Conservation (phyloP, 2,797 vertebrate genomes). For the Decapterus maruadsi region DNA sequence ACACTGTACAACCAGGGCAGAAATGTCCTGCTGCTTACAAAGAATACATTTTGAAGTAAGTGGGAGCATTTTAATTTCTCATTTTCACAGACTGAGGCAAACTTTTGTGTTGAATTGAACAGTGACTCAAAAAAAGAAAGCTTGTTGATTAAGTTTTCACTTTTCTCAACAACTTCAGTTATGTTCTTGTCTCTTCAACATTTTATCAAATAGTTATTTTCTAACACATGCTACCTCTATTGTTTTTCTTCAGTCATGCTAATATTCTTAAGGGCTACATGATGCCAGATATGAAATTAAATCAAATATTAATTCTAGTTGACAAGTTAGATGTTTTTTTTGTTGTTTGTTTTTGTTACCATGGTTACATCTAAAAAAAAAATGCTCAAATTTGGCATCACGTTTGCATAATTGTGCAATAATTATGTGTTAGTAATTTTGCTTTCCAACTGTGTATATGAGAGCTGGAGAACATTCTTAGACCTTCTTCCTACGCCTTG, state of each 20-base stretch:
- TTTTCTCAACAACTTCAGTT: background rate
- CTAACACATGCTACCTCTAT: background rate
- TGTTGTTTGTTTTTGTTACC: too few relatives aligned
- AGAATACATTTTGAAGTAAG: background rate
- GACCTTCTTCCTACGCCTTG: too few relatives aligned
- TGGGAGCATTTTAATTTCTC: too few relatives aligned
- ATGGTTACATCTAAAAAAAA: background rate
- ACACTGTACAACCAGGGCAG: background rate
- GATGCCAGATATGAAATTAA: background rate
- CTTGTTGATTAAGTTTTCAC: background rate
- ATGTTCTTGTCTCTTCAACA: background rate
- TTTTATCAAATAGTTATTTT: background rate
- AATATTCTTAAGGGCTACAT: background rate
- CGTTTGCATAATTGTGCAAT: background rate
- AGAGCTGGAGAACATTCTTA: background rate
- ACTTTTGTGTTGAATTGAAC: background rate
- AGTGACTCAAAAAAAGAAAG: background rate
- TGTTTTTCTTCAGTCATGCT: background rate
- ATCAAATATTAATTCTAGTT: background rate
- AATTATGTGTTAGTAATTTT: background rate
- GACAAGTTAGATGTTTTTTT: background rate
- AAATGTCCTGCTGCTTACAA: conserved; percentile 6
- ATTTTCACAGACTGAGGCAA: too few relatives aligned
- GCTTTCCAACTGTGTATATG: background rate
- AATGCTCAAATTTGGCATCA: background rate